phyloP scores from a whole-genome alignment of 2,797 vertebrate species.

The Rhynchonycteris naso region DNA sequence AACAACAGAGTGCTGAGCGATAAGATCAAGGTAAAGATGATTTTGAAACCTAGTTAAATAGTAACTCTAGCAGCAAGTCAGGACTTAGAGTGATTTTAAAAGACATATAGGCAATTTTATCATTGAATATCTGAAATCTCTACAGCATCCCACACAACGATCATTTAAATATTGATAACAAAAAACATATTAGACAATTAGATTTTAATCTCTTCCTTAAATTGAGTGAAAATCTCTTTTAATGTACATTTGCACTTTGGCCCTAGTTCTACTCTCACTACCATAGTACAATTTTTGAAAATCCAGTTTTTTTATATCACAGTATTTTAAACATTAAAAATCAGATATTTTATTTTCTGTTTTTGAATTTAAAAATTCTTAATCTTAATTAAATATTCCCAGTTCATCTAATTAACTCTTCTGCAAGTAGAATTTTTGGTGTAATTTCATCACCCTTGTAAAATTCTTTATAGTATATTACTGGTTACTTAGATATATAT shows the following conservation, averaged over 20 bases:
- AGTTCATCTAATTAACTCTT: background rate
- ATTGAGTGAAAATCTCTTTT: conserved; percentile 43
- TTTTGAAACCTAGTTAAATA: background rate
- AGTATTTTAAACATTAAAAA: background rate
- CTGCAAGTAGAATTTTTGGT: background rate
- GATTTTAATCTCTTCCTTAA: conserved; percentile 27
- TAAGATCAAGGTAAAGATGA: background rate
- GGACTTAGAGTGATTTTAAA: background rate
- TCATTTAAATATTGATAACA: background rate
- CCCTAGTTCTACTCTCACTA: background rate
- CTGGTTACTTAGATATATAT: background rate
- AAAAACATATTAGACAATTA: background rate
- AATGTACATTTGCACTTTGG: conserved; percentile 5
- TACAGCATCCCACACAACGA: background rate
- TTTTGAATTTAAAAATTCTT: conserved; percentile 2
- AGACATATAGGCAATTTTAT: background rate
- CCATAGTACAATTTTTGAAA: background rate
- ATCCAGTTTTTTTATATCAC: background rate
- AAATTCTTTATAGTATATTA: background rate
- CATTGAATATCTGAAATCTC: background rate
- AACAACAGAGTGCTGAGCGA: background rate
- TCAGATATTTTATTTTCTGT: background rate
- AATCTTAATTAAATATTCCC: background rate
- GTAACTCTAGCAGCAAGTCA: background rate
- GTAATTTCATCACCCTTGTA: background rate